Evolutionary conservation across 2,113 vertebrate genomes (phyloP), one percentile per base, ranked within the genome.

Genomic region (Dromaius novaehollandiae): DNA sequence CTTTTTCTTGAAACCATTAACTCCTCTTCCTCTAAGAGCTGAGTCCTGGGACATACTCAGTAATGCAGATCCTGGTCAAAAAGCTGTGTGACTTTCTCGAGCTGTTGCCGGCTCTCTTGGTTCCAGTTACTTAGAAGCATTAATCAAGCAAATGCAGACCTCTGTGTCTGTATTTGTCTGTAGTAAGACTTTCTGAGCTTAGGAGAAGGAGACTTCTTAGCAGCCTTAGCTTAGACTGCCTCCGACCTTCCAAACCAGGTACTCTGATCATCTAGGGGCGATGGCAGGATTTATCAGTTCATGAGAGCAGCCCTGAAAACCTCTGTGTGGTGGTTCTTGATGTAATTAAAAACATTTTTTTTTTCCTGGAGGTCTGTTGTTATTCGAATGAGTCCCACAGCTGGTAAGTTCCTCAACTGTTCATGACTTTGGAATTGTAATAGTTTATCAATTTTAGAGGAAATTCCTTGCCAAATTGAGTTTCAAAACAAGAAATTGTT

Each of bases 181-280:
- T 0, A 0, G 34, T 32, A 48, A 36, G 78, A 21, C 13, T 58
- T 82, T 16, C 9, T 1, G 1, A 16, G 48, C 38, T 55, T 36
- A 42, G 38, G 34, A 46, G 20, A 13, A 48, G 38, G 38, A 38
- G 38, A 38, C 38, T 38, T 38, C 38, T 38, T 38, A 38, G 38
- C 38, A 38, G 38, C 8, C 38, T 38, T 38, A 38, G 38, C 38
- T 38, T 38, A 38, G 46, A 48, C 34, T 7, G 14, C 80, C 66
- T n/a, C 16, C 28, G 40, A 26, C 42, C 70, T 68, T 82, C 65
- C 36, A 78, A 5, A 30, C 15, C 3, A 2, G 60, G 48, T 64
- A 36, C 48, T 82, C 53, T 58, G n/a, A 24, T 14, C 61, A 13
- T 9, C 42, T 34, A 22, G 34, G 60, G 50, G 10, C 2, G 2